Evolutionary conservation across 2,113 vertebrate species (phyloP).

Genomic region (Zosterops pallidus): DNA sequence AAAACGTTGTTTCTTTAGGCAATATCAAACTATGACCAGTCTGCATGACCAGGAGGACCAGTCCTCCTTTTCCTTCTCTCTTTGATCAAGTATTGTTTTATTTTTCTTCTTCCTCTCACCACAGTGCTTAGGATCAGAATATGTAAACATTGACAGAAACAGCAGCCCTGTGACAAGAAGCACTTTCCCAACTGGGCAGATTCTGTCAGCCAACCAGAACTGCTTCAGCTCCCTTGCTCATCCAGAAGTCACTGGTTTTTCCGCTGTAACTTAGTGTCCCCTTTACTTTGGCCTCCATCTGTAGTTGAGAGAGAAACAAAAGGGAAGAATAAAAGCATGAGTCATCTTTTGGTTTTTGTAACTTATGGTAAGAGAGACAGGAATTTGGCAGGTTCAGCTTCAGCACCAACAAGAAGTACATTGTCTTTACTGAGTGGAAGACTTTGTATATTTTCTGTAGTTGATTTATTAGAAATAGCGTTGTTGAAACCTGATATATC

Average conservation of each 20-base stretch:
- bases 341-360: background rate
- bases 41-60: constrained; percentile 71
- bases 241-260: constrained; percentile 90
- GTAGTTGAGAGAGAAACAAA: constrained; percentile 52
- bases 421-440: background rate
- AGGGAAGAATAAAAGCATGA: constrained; percentile 14
- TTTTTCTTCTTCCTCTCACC: constrained; percentile 79
- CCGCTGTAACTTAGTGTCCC: constrained; percentile 90
- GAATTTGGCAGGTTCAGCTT: background rate
- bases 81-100: constrained; percentile 79
- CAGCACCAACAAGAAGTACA: background rate
- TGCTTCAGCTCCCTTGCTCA: constrained; percentile 69
- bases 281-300: constrained; percentile 98
- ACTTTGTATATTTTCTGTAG: background rate
- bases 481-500: background rate
- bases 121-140: constrained; percentile 86
- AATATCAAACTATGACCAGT: constrained; percentile 69
- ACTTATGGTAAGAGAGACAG: background rate
- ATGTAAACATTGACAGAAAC: constrained; percentile 86
- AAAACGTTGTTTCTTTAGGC: constrained; percentile 67
- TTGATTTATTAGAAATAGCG: background rate
- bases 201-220: constrained; percentile 75
- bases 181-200: constrained; percentile 76
- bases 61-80: constrained; percentile 79
- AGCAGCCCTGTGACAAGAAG: constrained; percentile 81